Percentiles rank a stretch among this genome's conserved stretches.
Conservation (phyloP, 2,888 invertebrate genomes). For the Buathra laborator region DNA sequence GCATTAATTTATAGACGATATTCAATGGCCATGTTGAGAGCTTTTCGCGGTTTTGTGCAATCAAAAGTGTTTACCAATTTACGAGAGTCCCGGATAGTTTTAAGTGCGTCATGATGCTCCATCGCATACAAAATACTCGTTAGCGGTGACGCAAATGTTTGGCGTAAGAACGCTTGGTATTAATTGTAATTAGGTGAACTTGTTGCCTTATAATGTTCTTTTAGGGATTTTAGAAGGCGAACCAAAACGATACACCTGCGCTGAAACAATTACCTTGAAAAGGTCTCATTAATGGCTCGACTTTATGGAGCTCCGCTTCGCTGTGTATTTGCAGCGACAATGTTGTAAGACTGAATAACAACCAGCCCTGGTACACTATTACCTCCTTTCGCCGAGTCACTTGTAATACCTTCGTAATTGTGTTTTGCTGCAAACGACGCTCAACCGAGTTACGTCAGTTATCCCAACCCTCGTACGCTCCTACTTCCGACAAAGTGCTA, state of each 20-base stretch:
- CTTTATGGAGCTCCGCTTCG: background rate
- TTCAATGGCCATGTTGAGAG: slow-evolving; percentile 5
- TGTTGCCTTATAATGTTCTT: background rate
- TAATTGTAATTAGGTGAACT: background rate
- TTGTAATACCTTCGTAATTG: slow-evolving; percentile 11
- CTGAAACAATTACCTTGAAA: background rate
- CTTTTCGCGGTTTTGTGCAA: slow-evolving; percentile 23
- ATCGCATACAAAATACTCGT: background rate
- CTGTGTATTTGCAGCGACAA: background rate
- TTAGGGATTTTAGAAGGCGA: background rate
- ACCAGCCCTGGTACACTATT: background rate
- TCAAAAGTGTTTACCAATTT: slow-evolving; percentile 1
- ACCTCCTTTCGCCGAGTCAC: background rate
- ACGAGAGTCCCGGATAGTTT: background rate
- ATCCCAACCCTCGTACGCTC: background rate
- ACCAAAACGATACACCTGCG: background rate
- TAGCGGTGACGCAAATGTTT: background rate
- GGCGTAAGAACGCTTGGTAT: background rate
- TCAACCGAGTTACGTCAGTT: slow-evolving; percentile 16
- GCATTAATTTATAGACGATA: slow-evolving; percentile 24
- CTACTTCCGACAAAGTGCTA: background rate
- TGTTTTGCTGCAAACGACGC: slow-evolving; percentile 1
- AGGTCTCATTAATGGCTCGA: slow-evolving; percentile 5
- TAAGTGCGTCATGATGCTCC: background rate
- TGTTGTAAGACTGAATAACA: background rate